phyloP scores from a whole-genome alignment of 2,797 vertebrate species.

The Hapalemur alaotrensis region DNA sequence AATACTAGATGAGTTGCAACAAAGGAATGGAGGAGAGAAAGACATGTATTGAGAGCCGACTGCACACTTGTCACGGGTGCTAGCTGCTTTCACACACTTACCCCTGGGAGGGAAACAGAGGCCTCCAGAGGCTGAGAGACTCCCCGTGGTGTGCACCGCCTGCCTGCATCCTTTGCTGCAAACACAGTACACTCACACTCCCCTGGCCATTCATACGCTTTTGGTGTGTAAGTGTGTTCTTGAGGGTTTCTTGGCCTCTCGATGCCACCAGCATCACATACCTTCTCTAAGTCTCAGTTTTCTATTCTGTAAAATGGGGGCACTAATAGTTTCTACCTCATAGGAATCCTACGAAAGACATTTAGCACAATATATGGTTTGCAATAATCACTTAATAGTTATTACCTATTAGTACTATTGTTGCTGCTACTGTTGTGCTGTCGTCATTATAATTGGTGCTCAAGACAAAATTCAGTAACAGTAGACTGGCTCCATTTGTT shows the following conservation, averaged over 20 bases:
- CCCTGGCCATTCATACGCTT: not conserved
- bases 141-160: accelerated
- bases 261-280: not conserved
- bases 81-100: accelerated
- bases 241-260: not conserved
- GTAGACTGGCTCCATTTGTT: not conserved
- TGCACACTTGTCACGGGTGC: no score
- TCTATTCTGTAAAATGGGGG: not conserved
- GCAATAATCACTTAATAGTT: not conserved
- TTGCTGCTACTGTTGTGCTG: not conserved
- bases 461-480: not conserved
- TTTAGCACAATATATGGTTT: not conserved
- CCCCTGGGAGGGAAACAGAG: not conserved
- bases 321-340: not conserved
- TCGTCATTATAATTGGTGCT: not conserved
- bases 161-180: not conserved
- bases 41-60: not conserved
- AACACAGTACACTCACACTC: not conserved
- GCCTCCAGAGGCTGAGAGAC: not conserved
- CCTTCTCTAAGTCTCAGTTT: not conserved
- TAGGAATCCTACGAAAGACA: not conserved
- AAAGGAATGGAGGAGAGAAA: not conserved
- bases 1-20: not conserved
- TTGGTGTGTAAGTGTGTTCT: not conserved
- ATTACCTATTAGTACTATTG: not conserved